Base-by-base conservation (phyloP, 2,888 invertebrate genomes). In the Resseliella maxima region DNA sequence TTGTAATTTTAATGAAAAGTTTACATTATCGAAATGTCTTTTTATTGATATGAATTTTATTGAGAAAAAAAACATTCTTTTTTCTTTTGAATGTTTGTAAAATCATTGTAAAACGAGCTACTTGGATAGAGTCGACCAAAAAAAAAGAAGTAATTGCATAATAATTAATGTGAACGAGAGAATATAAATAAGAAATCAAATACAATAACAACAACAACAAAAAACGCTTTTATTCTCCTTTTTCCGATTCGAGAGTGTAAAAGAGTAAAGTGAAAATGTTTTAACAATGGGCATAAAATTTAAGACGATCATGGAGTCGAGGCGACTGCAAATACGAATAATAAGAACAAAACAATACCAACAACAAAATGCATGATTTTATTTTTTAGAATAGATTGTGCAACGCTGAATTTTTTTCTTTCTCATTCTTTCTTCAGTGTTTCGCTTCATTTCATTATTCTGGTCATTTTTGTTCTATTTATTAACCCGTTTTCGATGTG, bases 301-400 rank as follows among this genome's bases (percentile, higher is more conserved):
- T 12, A 31, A 31, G 15, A 8, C 31, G 15, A 72, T 31, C 31
- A 31, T 72, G 72, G 72, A 31, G 72, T 72, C 72, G 72, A 72
- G 72, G 31, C 72, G 35, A 72, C 31, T 72, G 0, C n/a, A 31
- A 72, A 72, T 35, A 72, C 72, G 2, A 2, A 59, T n/a, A n/a
- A n/a, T n/a, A n/a, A 5, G 3, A 3, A n/a, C 24, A 59, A 59
- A n/a, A 59, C 59, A 24, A 59, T 3, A 59, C 31, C 72, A 31
- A 35, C 27, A 72, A 18, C 72, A 72, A 72, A 27, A 0, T 5
- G 35, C 72, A 31, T 10, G 27, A 10, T 27, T 35, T 72, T 31
- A 59, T n/a, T 59, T 59, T 59, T 24, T 59, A 72, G 72, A 72
- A 72, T 72, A 72, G 72, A 72, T 72, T 72, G 27, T 72, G 72